Base-by-base conservation (phyloP, 2,888 invertebrate species). In the Tanytarsus gracilentus region DNA sequence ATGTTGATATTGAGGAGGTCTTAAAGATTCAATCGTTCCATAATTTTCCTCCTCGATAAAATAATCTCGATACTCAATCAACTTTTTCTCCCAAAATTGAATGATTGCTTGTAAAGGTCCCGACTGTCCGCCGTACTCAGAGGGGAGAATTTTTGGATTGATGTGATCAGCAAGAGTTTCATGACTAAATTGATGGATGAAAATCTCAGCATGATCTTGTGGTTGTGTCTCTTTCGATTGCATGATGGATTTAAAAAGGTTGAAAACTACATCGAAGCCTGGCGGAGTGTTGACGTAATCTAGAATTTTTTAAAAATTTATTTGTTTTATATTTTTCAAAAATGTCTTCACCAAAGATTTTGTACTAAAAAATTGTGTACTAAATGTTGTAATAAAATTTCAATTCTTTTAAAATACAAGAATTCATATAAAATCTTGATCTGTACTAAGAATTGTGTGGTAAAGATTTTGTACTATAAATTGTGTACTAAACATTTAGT, bases 91-190 rank as follows among this genome's bases (percentile, higher is more conserved):
- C 79, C 79, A 80, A 59, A 76, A 69, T 48, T 75, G 14, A n/a
- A 60, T 50, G 11, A 60, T 60, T 9, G 30, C 50, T 26, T 49
- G 26, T 1, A 77, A 65, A 4, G 77, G 72, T 2, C 78, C 79
- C 25, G 74, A 78, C 9, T 75, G 75, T 1, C 85, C 85, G 9
- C 85, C 85, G 66, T 84, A 85, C 67, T 85, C 85, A 7, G 69
- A n/a, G 1, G 85, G 85, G 48, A 85, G 70, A 48, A 79, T 72
- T 3, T 78, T 74, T 64, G 77, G 76, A 0, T 83, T 80, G 18
- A 85, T 73, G 53, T 75, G 66, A 65, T 81, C 73, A 65, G 79
- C 79, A 53, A 85, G 71, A 25, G 77, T 77, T 1, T 80, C 78
- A 25, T 50, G 36, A 8, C 33, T 16, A 16, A 4, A 4, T 36